phyloP scores from a whole-genome alignment of 2,113 vertebrate species.

The Aspidoscelis tigris region DNA sequence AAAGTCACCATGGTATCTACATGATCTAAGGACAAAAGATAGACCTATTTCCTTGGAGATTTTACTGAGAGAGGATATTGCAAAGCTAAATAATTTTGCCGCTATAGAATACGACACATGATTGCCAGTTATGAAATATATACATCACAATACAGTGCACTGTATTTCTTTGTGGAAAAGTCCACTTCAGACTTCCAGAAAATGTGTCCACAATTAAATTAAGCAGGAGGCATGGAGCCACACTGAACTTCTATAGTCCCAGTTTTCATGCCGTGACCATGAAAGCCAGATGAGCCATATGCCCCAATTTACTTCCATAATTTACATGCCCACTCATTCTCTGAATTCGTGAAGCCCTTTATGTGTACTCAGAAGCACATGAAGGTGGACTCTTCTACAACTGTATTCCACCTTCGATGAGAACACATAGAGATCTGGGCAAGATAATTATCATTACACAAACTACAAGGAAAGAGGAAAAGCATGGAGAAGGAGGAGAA shows the following conservation, averaged over 20 bases:
- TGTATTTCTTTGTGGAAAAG: neutral
- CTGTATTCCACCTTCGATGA: too few species aligned
- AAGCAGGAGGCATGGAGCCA: neutral
- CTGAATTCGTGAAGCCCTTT: too few species aligned
- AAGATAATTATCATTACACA: slow-evolving; percentile 54
- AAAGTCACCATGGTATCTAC: slow-evolving; percentile 58
- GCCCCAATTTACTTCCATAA: too few species aligned
- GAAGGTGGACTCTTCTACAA: too few species aligned
- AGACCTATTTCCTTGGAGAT: slow-evolving; percentile 46
- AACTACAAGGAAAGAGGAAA: slow-evolving; percentile 19
- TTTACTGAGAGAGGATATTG: slow-evolving; percentile 6
- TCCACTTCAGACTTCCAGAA: slow-evolving; percentile 33
- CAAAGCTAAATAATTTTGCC: slow-evolving; percentile 29
- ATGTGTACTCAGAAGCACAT: slow-evolving; percentile 14
- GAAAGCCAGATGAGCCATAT: too few species aligned
- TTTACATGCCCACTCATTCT: too few species aligned
- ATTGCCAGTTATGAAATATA: slow-evolving; percentile 1
- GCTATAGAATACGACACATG: neutral
- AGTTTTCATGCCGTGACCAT: neutral
- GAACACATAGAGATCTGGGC: slow-evolving; percentile 42
- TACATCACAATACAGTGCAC: slow-evolving; percentile 40
- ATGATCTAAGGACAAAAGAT: slow-evolving; percentile 61
- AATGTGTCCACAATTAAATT: neutral
- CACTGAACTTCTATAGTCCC: neutral
- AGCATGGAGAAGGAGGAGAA: neutral